Evolutionary conservation across 2,113 vertebrate species (phyloP), one percentile per base, ranked within the genome.

Genomic region (Oriolus oriolus): DNA sequence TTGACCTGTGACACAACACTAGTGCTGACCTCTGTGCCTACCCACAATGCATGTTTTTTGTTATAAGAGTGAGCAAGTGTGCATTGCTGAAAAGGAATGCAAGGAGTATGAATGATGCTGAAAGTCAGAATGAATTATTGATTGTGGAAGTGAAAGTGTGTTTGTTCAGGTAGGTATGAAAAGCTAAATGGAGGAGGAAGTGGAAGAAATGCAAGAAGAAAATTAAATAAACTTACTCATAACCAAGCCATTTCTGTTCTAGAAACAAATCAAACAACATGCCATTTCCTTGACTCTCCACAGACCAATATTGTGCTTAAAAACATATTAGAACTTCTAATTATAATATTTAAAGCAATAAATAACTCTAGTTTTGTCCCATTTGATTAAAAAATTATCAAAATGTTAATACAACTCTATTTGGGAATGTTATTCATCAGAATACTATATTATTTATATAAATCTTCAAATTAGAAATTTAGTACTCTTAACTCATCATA

Each of bases 31-130:
- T 97, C 80, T 61, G 93, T 6, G 76, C 84, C 91, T 89, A 95
- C 95, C 96, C 63, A 91, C 92, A 93, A 87, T 82, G 93, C 93
- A 87, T 97, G 97, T 75, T 97, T 98, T 97, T 96, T 98, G 97
- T 98, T 98, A 92, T 78, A 95, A 94, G 93, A 95, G 92, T 47
- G 91, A 87, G 94, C 91, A 95, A 97, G 89, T 37, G 77, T 87
- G 95, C 35, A 74, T 65, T 91, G 96, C 95, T 84, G 65, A 87
- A 61, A 93, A 97, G 94, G 95, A 97, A 97, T 96, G 96, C 75
- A 90, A 94, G 57, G 66, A 75, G 56, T 65, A 95, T 61, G 83
- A 94, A 93, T 91, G 92, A 95, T 88, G 95, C 84, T 96, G 93
- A 94, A 96, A 97, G 87, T 95, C 83, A 86, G 88, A 94, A 92